Evolutionary conservation across 2,113 vertebrate genomes (phyloP), one percentile per base, ranked within the genome.

Genomic region (Paracanthobrama guichenoti): DNA sequence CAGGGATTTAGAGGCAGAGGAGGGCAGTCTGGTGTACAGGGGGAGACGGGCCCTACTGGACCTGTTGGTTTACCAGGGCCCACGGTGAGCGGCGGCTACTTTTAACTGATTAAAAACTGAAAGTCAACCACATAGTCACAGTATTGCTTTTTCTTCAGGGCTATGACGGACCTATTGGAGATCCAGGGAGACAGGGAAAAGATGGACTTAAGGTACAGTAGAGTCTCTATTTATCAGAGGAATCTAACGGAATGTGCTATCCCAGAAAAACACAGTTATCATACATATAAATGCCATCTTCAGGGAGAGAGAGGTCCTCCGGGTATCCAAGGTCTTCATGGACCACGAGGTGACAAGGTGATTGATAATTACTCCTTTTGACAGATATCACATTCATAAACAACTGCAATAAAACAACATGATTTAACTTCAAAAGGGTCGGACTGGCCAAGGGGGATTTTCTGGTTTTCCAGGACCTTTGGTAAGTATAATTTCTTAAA

Each of bases 341-440:
- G 94, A 20, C 72, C 90, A 35, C 89, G 87, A 87, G 92, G 94
- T 20, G 75, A 91, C 83, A 95, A 94, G 91, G 94, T 95, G 84
- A 48, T 83, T 48, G 20, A 53, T 7, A 2, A 71, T 74, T 39
- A 39, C 50, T 79, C 5, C 35, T 26, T 42, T 44, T 55, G 11
- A 67, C 12, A 46, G 39, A 64, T 75, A 9, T 39, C 18, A 14
- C 14, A 24, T 59, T 31, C 67, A 53, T 80, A 8, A 64, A 31
- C n/a, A 8, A 39, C 35, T 55, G 14, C 39, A 24, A 22, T 59
- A 67, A 82, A 10, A 82, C 4, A 26, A 62, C 10, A 62, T 83
- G 80, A 13, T 73, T 22, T 2, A 67, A 1, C 62, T 82, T 42
- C 14, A 59, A 50, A 84, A 95, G 93, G 94, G 94, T 88, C 90